Percentiles rank a stretch among this genome's conserved stretches.
These are phyloP conservation scores for Harlomillsia oculata DNA, from an alignment of 1,140 invertebrate genomes.

Conservation along the genomic window DNA sequence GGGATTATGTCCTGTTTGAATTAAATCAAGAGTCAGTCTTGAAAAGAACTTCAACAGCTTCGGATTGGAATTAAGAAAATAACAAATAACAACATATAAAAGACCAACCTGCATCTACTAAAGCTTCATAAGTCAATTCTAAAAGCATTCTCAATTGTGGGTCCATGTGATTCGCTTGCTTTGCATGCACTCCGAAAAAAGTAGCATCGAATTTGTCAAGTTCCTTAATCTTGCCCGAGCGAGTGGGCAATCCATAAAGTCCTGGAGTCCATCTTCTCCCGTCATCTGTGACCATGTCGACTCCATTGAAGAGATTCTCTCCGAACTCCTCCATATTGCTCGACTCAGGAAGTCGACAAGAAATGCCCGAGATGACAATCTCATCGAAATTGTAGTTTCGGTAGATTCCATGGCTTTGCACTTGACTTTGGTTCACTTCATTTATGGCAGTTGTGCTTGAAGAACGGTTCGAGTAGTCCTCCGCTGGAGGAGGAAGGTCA, in stretches of 20 bases:
- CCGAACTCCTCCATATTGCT: conserved; percentile 79
- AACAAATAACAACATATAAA: conserved; percentile 2
- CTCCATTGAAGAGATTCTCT: conserved; percentile 67
- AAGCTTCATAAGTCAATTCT: conserved; percentile 87
- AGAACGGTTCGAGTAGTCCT: conserved; percentile 6
- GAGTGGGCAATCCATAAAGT: conserved; percentile 54
- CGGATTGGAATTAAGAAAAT: conserved; percentile 10
- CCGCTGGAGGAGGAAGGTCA: conserved; percentile 37
- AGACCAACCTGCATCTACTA: conserved; percentile 72
- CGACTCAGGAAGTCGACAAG: conserved; percentile 80
- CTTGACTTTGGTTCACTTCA: neutral
- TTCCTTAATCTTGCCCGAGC: conserved; percentile 84
- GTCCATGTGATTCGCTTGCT: conserved; percentile 91
- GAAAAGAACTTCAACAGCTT: conserved; percentile 6
- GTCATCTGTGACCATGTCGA: conserved; percentile 56
- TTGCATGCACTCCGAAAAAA: conserved; percentile 88
- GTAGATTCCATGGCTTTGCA: conserved; percentile 1
- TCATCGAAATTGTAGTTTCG: conserved; percentile 49
- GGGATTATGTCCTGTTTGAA: conserved; percentile 69
- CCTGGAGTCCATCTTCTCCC: conserved; percentile 32
- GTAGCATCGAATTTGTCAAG: conserved; percentile 75
- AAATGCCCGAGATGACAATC: conserved; percentile 79
- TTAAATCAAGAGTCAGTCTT: conserved; percentile 14
- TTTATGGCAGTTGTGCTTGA: conserved; percentile 6
- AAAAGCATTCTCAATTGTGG: conserved; percentile 82